A percentile compares a stretch with the other conserved stretches of the same genome.
Evolutionary conservation across 23 tunicate species (phyloP).

Genomic region (Oikopleura albicans): DNA sequence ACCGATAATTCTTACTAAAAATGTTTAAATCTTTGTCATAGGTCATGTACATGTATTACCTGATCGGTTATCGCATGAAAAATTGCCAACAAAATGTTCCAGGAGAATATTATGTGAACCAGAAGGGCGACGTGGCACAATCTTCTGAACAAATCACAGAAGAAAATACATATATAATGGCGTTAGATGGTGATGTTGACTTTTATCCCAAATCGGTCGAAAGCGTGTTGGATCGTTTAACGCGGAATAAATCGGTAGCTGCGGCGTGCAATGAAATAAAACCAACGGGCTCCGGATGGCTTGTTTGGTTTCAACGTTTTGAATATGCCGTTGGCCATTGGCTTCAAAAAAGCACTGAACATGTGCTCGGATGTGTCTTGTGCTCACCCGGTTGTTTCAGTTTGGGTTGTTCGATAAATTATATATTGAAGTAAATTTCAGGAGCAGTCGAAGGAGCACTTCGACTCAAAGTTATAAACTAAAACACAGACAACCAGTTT

Average conservation of each 20-base stretch:
- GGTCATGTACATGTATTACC: slow-evolving; percentile 96
- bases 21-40: slow-evolving; percentile 88
- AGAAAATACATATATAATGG: slow-evolving; percentile 59
- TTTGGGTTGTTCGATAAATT: slow-evolving; percentile 57
- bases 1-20: too few relatives aligned
- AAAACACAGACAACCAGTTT: too few relatives aligned
- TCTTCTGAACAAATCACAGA: slow-evolving; percentile 42
- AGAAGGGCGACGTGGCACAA: too few relatives aligned
- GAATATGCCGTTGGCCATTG: slow-evolving; percentile 99
- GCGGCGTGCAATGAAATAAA: slow-evolving; percentile 95
- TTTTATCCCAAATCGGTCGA: slow-evolving; percentile 69
- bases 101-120: too few relatives aligned
- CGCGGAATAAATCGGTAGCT: slow-evolving; percentile 62
- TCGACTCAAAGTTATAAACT: too few relatives aligned
- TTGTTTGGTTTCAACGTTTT: slow-evolving; percentile 87
- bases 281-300: slow-evolving; percentile 56
- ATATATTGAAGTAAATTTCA: slow-evolving; percentile 51
- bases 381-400: slow-evolving; percentile 98
- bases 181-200: slow-evolving; percentile 90
- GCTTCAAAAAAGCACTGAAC: slow-evolving; percentile 90
- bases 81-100: too few relatives aligned
- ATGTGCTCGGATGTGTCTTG: slow-evolving; percentile 84
- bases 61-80: slow-evolving; percentile 72
- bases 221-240: slow-evolving; percentile 54
- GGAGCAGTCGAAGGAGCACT: slow-evolving; percentile 42